Evolutionary conservation across 2,888 invertebrate species (phyloP).

Genomic region (Cephus pulcher): DNA sequence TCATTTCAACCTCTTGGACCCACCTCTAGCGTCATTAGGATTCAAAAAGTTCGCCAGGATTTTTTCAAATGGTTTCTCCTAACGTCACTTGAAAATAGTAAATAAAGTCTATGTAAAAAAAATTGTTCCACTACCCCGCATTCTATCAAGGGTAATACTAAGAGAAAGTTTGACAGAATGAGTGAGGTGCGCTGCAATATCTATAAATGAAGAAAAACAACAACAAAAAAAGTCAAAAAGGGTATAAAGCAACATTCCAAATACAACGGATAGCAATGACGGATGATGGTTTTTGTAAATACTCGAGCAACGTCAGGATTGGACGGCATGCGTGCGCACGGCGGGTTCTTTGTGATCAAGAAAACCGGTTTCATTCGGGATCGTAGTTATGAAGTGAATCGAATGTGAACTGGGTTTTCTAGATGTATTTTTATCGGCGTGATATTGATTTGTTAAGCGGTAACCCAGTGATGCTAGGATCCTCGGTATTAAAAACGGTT

Average conservation of each 20-base stretch:
- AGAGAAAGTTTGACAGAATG: background rate
- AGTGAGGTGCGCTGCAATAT: background rate
- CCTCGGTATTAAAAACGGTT: background rate
- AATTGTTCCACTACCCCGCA: background rate
- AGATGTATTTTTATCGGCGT: constrained; percentile 29
- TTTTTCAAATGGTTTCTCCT: background rate
- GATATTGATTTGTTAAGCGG: constrained; percentile 22
- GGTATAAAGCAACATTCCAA: constrained; percentile 22
- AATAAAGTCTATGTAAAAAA: background rate
- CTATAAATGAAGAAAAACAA: background rate
- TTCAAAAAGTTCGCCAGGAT: background rate
- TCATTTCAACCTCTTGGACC: background rate
- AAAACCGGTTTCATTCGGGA: constrained; percentile 59
- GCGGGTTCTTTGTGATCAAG: constrained; percentile 51
- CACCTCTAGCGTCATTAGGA: background rate
- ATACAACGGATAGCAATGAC: constrained; percentile 19
- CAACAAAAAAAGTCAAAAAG: background rate
- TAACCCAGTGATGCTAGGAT: background rate
- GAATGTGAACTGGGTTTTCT: constrained; percentile 50
- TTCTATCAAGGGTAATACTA: background rate
- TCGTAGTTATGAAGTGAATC: constrained; percentile 54
- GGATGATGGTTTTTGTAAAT: constrained; percentile 27
- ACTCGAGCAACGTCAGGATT: constrained; percentile 10
- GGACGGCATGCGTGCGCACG: constrained; percentile 25
- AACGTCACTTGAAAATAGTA: background rate